Conservation (phyloP, 2,888 invertebrate genomes). For the Clitarchus hookeri region DNA sequence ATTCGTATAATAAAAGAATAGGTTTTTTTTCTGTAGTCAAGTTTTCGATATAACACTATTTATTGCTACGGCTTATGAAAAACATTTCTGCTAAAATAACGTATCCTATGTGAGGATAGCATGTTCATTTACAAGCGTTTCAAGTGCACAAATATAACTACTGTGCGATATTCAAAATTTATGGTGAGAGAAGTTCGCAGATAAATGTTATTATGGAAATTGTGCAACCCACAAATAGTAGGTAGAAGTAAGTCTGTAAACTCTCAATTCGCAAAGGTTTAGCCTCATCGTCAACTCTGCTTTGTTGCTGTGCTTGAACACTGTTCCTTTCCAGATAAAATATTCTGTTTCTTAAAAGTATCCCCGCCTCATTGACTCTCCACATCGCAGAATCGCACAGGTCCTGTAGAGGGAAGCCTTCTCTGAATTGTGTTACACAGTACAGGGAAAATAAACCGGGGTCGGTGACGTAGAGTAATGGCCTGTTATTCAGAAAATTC, state of each 20-base stretch:
- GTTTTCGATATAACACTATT: too few species aligned
- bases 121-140: too few species aligned
- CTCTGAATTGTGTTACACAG: background rate
- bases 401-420: background rate
- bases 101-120: too few species aligned
- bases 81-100: too few species aligned
- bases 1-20: too few species aligned
- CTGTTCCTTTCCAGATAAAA: background rate
- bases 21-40: too few species aligned
- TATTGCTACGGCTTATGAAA: too few species aligned
- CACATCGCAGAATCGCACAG: background rate
- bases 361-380: background rate
- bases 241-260: background rate
- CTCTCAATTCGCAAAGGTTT: background rate
- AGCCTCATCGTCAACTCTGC: background rate
- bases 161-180: background rate
- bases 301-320: background rate
- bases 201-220: background rate
- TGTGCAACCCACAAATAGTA: background rate
- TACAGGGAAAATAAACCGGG: background rate
- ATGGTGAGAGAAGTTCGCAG: background rate
- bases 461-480: background rate
- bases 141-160: too few species aligned
- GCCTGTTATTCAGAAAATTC: background rate
- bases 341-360: background rate